These are phyloP conservation scores for Leptonema lineaticorne DNA, from an alignment of 1,140 invertebrate genomes.

Conservation along the genomic window DNA sequence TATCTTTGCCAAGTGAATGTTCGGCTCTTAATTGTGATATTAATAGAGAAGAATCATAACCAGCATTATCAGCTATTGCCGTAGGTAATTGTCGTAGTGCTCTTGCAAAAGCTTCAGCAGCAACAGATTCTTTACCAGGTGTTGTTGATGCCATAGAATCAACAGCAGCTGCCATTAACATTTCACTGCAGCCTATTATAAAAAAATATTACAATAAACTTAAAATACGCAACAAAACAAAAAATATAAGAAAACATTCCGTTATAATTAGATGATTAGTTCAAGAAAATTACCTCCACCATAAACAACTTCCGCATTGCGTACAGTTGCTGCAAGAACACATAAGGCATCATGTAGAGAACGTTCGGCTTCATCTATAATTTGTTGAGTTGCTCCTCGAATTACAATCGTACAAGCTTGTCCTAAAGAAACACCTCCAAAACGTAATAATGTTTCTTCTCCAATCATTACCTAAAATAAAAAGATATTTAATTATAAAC, in stretches of 20 bases:
- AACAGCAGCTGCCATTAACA: slow-evolving; percentile 95
- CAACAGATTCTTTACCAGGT: slow-evolving; percentile 96
- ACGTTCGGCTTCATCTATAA: slow-evolving; percentile 97
- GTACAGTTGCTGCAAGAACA: slow-evolving; percentile 93
- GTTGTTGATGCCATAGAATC: slow-evolving; percentile 80
- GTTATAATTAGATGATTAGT: neutral
- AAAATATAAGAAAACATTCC: neutral
- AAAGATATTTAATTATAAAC: slow-evolving; percentile 13
- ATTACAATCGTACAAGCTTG: slow-evolving; percentile 97
- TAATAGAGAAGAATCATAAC: slow-evolving; percentile 95
- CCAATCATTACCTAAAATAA: slow-evolving; percentile 85
- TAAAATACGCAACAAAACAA: neutral
- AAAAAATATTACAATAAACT: neutral
- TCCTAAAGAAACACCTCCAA: slow-evolving; percentile 91
- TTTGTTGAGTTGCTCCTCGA: slow-evolving; percentile 98
- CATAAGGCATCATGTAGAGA: slow-evolving; percentile 98
- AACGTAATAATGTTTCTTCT: slow-evolving; percentile 93
- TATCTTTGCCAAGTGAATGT: slow-evolving; percentile 75
- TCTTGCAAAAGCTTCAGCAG: slow-evolving; percentile 94
- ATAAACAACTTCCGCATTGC: slow-evolving; percentile 87
- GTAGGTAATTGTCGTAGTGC: slow-evolving; percentile 88
- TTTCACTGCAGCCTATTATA: slow-evolving; percentile 78
- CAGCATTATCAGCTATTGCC: slow-evolving; percentile 97
- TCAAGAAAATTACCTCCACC: slow-evolving; percentile 72
- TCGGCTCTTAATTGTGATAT: slow-evolving; percentile 86